Base-by-base conservation (phyloP, 2,888 invertebrate species). In the Cataglyphis albicans region DNA sequence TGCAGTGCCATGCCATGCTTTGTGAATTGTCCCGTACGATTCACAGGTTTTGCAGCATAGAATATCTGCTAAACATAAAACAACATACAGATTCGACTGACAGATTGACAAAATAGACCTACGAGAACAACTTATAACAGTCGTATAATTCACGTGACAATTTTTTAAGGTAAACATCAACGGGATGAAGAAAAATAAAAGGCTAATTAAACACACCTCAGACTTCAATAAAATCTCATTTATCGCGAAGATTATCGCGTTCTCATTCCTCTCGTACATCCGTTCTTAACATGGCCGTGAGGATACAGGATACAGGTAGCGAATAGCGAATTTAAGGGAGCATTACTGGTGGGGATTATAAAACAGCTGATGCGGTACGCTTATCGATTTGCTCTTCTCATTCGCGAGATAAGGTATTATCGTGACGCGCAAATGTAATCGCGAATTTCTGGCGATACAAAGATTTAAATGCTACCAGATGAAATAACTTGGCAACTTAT, bases 1-100 rank as follows among this genome's bases (percentile, higher is more conserved):
- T 97, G 90, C 98, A 98, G 91, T 98, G 96, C 98, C 98, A 99
- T 94, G 98, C 98, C 99, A 98, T 98, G 76, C 83, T 91, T 61
- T 55, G 61, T 57, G n/a, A 61, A 32, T 41, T 52, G 52, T 48
- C 21, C n/a, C 29, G 3, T 35, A 21, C 59, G 25, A 67, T 44
- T 29, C 41, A 21, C 55, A 68, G 68, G 55, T 44, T 25, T 21
- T 15, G 64, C 21, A 15, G 6, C n/a, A 18, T n/a, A 63, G 52
- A 52, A 64, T 32, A 21, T 44, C 81, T 57, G 35, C 4, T 52
- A 29, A 15, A 44, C 32, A 76, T 55, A 41, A 57, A 78, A 78
- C 55, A 25, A 25, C n/a, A 55, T 32, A 25, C 12, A 67, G 38
- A 38, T 44, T 9, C 18, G 21, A 61, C 15, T 35, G 32, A 52